A percentile compares a stretch with the other conserved stretches of the same genome.
Evolutionary conservation across 2,888 invertebrate species (phyloP).

Genomic region (Tineola bisselliella): DNA sequence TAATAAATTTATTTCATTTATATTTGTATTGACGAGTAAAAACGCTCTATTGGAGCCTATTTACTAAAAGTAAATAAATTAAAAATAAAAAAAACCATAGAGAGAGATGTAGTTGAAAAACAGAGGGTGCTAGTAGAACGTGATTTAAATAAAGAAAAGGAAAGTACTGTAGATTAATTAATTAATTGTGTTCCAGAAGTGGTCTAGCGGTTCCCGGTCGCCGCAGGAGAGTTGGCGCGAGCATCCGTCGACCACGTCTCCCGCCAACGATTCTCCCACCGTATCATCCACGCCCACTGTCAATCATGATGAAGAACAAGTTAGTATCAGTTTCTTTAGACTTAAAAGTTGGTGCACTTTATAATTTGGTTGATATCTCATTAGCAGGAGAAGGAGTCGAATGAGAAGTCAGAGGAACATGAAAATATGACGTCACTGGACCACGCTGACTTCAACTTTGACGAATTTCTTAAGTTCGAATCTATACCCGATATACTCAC

Average conservation of each 20-base stretch:
- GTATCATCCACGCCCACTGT: conserved; percentile 17
- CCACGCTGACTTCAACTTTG: conserved; percentile 77
- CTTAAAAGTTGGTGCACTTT: no score
- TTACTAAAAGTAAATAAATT: no score
- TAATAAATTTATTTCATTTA: no score
- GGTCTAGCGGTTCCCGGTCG: conserved; percentile 33
- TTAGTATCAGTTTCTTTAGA: neutral
- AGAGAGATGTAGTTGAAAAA: no score
- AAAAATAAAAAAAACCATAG: no score
- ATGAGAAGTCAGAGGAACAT: conserved; percentile 33
- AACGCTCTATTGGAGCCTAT: no score
- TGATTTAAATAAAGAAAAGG: no score
- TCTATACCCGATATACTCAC: conserved; percentile 77
- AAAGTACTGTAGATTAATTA: no score
- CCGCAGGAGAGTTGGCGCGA: conserved; percentile 37
- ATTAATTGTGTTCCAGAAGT: conserved; percentile 20
- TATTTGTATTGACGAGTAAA: no score
- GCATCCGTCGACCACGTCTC: conserved; percentile 20
- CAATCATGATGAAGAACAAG: neutral
- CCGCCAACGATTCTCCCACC: conserved; percentile 29
- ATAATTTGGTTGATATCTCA: no score
- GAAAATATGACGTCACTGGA: conserved; percentile 26
- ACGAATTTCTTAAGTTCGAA: conserved; percentile 86
- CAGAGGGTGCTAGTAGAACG: no score
- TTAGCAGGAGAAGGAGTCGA: conserved; percentile 47